Evolutionary conservation across 2,797 vertebrate genomes (phyloP).

Genomic region (Taenioides sp.): DNA sequence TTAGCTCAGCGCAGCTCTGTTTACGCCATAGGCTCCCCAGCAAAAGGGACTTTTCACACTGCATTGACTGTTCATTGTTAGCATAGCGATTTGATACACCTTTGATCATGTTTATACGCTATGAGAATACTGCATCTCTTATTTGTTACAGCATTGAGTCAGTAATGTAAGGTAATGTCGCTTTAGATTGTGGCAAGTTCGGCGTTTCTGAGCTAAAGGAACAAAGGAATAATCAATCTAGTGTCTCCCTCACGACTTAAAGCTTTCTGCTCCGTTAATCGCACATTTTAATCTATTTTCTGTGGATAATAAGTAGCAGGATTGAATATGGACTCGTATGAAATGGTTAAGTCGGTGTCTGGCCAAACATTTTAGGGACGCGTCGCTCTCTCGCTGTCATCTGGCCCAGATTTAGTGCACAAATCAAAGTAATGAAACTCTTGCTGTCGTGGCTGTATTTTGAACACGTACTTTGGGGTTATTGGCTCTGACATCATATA

Average conservation of each 20-base stretch:
- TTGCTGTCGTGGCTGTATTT: conserved; percentile 8
- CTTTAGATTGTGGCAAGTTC: conserved; percentile 59
- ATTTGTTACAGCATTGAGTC: neutral
- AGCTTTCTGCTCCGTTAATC: conserved; percentile 6
- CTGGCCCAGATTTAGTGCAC: conserved; percentile 13
- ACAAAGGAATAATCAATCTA: conserved; percentile 77
- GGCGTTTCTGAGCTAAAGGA: conserved; percentile 66
- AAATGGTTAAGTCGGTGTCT: conserved; percentile 9
- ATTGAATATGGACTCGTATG: neutral
- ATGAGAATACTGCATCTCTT: neutral
- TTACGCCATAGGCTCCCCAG: conserved; percentile 54
- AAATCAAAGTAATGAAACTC: conserved; percentile 15
- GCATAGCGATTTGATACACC: conserved; percentile 1
- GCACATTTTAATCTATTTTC: neutral
- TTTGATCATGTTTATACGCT: neutral
- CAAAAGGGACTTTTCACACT: conserved; percentile 25
- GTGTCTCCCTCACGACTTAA: conserved; percentile 43
- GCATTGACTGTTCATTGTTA: conserved; percentile 6
- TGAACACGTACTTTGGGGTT: neutral
- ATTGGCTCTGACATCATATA: neutral
- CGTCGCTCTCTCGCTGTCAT: conserved; percentile 4
- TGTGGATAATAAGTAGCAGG: too few relatives aligned
- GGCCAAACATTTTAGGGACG: neutral
- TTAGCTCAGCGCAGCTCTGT: conserved; percentile 56
- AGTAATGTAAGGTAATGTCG: conserved; percentile 14